Evolutionary conservation across 2,888 invertebrate genomes (phyloP).

Genomic region (Andrena marginata): DNA sequence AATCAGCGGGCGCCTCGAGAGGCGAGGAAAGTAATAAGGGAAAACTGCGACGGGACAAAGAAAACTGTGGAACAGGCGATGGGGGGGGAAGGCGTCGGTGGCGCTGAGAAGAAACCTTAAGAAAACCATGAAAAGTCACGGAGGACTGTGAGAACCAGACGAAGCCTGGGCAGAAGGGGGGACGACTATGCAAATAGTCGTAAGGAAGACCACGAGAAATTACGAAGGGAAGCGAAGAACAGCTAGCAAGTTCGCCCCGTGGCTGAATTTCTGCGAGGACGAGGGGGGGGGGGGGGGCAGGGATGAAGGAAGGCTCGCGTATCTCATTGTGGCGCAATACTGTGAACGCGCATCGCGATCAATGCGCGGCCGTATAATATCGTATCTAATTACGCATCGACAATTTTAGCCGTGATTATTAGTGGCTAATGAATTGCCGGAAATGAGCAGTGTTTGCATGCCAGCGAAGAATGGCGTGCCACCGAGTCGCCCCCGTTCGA

Average conservation of each 20-base stretch:
- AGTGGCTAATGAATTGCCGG: constrained; percentile 50
- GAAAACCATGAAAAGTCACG: constrained; percentile 9
- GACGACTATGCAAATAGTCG: constrained; percentile 18
- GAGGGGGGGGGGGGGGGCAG: no score
- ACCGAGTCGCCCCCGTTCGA: constrained; percentile 3
- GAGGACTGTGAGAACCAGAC: constrained; percentile 16
- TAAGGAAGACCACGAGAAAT: constrained; percentile 18
- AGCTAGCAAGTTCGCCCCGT: neutral
- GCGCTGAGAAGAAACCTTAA: neutral
- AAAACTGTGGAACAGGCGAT: constrained; percentile 35
- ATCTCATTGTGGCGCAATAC: neutral
- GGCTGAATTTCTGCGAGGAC: neutral
- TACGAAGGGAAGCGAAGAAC: constrained; percentile 1
- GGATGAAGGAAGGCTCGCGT: neutral
- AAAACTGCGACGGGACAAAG: constrained; percentile 25
- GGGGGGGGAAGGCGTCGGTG: neutral
- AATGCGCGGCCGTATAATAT: constrained; percentile 30
- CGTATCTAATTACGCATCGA: constrained; percentile 30
- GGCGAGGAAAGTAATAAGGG: constrained; percentile 24
- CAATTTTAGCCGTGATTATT: constrained; percentile 43
- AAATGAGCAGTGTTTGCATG: constrained; percentile 23
- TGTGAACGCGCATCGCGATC: constrained; percentile 10
- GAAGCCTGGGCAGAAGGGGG: neutral
- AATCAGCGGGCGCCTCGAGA: constrained; percentile 10
- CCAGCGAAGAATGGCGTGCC: constrained; percentile 25